Evolutionary conservation across 1,140 invertebrate species (phyloP).

Genomic region (Akabosia matsudoensis): DNA sequence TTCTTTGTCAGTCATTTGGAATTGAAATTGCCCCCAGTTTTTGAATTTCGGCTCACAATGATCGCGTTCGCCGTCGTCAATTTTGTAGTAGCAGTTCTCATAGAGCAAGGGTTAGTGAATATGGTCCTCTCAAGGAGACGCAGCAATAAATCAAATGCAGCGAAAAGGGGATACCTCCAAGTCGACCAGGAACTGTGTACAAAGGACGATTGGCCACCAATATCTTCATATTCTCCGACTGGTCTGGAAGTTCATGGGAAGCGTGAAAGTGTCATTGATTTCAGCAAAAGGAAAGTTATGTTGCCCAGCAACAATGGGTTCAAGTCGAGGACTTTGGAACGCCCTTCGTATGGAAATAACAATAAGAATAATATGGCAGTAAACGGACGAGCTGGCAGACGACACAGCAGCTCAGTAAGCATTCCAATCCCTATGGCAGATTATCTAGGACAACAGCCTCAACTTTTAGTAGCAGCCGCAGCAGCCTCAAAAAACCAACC

Average conservation of each 20-base stretch:
- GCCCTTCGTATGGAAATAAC: not conserved
- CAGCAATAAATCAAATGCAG: not conserved
- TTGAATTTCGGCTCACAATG: constrained; percentile 62
- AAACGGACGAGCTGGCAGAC: not conserved
- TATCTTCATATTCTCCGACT: constrained; percentile 18
- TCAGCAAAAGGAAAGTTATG: constrained; percentile 6
- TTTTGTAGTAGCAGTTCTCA: constrained; percentile 58
- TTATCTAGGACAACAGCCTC: constrained; percentile 13
- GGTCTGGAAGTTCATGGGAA: not conserved
- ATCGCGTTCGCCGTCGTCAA: constrained; percentile 60
- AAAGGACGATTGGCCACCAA: constrained; percentile 36
- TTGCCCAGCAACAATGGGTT: not conserved
- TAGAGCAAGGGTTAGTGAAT: constrained; percentile 54
- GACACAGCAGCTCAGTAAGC: constrained; percentile 24
- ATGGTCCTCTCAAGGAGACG: constrained; percentile 26
- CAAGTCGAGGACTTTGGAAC: not conserved
- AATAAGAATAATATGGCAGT: not conserved
- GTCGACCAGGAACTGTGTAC: constrained; percentile 32
- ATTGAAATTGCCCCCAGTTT: constrained; percentile 63
- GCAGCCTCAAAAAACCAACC: not conserved
- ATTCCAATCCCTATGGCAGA: constrained; percentile 28
- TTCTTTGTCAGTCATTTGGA: constrained; percentile 64
- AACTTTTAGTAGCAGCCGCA: not conserved
- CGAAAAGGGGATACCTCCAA: constrained; percentile 21
- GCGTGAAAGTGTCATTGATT: not conserved